Percentiles rank a stretch among this genome's conserved stretches.
Evolutionary conservation across 2,888 invertebrate species (phyloP).

Genomic region (Ectobius pallidus): DNA sequence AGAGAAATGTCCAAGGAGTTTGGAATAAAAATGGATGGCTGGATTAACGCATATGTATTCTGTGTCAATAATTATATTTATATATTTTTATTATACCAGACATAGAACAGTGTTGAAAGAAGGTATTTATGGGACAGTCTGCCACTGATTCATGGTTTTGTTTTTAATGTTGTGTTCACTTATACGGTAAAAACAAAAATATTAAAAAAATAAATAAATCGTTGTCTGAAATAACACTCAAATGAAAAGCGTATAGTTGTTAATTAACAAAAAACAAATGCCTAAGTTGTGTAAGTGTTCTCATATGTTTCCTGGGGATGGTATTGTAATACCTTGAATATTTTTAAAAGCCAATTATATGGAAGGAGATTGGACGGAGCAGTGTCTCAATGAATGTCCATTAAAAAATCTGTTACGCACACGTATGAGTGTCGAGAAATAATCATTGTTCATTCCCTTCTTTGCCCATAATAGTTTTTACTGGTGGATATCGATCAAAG

Average conservation of each 20-base stretch:
- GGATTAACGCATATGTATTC: constrained; percentile 29
- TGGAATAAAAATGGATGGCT: constrained; percentile 22
- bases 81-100: constrained; percentile 38
- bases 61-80: constrained; percentile 37
- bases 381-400: not conserved
- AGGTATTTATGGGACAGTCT: constrained; percentile 20
- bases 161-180: constrained; percentile 38
- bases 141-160: constrained; percentile 18
- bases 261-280: constrained; percentile 26
- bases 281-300: constrained; percentile 39
- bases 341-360: constrained; percentile 24
- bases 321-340: not conserved
- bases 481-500: not conserved
- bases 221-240: constrained; percentile 34
- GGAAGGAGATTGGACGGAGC: not conserved
- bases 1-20: constrained; percentile 25
- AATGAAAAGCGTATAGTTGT: constrained; percentile 28
- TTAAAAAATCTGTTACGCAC: constrained; percentile 1
- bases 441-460: not conserved
- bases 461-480: not conserved
- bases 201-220: constrained; percentile 14
- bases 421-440: not conserved
- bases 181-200: not conserved
- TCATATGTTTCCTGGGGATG: constrained; percentile 27
- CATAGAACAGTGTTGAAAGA: constrained; percentile 20